These are phyloP conservation scores for Cantharis flavilabris DNA, from an alignment of 2,888 invertebrate genomes.

Conservation along the genomic window DNA sequence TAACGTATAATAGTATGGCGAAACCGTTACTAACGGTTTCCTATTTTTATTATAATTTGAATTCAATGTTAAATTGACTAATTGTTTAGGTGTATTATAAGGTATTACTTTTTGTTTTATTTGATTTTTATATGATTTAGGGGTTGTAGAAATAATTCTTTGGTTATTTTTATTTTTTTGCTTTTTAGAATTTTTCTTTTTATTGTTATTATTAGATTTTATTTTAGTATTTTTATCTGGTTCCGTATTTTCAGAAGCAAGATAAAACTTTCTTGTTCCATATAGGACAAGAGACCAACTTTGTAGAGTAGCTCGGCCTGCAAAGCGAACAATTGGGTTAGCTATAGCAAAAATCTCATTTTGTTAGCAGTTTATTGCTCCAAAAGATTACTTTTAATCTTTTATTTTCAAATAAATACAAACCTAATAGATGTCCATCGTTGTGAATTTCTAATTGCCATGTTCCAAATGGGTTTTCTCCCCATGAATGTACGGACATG, in stretches of 20 bases:
- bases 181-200: slow-evolving; percentile 58
- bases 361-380: slow-evolving; percentile 1
- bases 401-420: slow-evolving; percentile 55
- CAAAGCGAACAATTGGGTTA: slow-evolving; percentile 29
- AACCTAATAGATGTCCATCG: slow-evolving; percentile 87
- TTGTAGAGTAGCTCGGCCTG: slow-evolving; percentile 87
- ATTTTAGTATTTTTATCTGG: slow-evolving; percentile 49
- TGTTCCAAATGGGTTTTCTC: slow-evolving; percentile 89
- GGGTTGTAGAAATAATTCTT: slow-evolving; percentile 26
- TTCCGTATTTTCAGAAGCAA: slow-evolving; percentile 39
- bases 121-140: slow-evolving; percentile 41
- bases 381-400: not conserved
- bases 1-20: slow-evolving; percentile 44
- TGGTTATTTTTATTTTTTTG: slow-evolving; percentile 46
- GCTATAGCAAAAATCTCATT: not conserved
- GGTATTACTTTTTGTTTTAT: slow-evolving; percentile 40
- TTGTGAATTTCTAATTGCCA: slow-evolving; percentile 97
- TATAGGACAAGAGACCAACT: slow-evolving; percentile 94
- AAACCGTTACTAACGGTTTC: slow-evolving; percentile 29
- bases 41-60: slow-evolving; percentile 25
- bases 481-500: slow-evolving; percentile 99
- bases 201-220: slow-evolving; percentile 61
- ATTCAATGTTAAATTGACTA: slow-evolving; percentile 37
- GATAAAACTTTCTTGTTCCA: slow-evolving; percentile 72
- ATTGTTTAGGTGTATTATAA: slow-evolving; percentile 36